Evolutionary conservation across 1,140 invertebrate genomes (phyloP), one percentile per base, ranked within the genome.

Genomic region (Drosophila lini): DNA sequence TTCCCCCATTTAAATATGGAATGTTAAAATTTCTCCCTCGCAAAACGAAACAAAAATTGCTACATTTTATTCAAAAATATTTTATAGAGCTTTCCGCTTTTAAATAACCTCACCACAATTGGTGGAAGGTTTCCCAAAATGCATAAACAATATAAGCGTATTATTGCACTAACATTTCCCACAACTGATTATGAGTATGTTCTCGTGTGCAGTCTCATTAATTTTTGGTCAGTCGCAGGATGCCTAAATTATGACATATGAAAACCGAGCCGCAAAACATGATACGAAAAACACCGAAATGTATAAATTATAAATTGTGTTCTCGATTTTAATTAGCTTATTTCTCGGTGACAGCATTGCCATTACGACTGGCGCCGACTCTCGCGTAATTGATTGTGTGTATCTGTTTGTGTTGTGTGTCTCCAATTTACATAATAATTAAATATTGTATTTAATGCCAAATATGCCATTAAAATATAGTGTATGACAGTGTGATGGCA

Each of bases 241-340:
- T 28, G 41, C 8, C 38, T 19, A 55, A 77, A 73, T 74, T 63
- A 62, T 77, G 58, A 50, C 34, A 55, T 42, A 34, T 25, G 50
- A 15, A 28, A 70, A 25, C 34, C n/a, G 38, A 55, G 44, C 68
- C 80, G 19, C 74, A 78, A 19, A 34, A 48, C 25, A 57, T 71
- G 52, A 53, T 57, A 45, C n/a, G 28, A 41, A 55, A 73, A 58
- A 56, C 45, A 32, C 40, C 32, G 45, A 78, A 70, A 50, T 58
- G 34, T 48, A 40, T 28, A 58, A 67, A 64, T 60, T 78, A 74
- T 60, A 44, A 77, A 52, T 57, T 41, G 40, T 45, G 22, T 61
- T 31, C 28, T 45, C 15, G 13, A 48, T 60, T 74, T 74, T 83
- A 82, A 82, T 83, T 59, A 67, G 64, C 52, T 80, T 41, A 70